phyloP scores from a whole-genome alignment of 2,888 invertebrate species.

The Rhorus exstirpatorius region DNA sequence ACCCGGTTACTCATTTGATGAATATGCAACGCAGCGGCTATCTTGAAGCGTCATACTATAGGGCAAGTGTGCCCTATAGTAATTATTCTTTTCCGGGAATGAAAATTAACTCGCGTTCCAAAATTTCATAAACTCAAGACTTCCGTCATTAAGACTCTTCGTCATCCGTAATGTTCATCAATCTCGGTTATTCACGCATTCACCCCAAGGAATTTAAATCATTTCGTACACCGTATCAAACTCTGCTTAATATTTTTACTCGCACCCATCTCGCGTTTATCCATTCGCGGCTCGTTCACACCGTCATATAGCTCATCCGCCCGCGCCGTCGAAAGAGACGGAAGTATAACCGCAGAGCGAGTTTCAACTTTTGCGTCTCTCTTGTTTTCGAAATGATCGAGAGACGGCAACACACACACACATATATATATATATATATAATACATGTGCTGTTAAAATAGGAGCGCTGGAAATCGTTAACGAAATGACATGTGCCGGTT shows the following conservation, averaged over 20 bases:
- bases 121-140: not conserved
- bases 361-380: not conserved
- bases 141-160: not conserved
- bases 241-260: constrained; percentile 48
- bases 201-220: not conserved
- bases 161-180: not conserved
- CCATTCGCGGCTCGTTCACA: constrained; percentile 65
- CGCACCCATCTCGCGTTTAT: constrained; percentile 50
- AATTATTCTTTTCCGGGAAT: no score
- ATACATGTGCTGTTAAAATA: constrained; percentile 14
- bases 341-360: constrained; percentile 31
- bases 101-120: no score
- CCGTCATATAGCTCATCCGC: constrained; percentile 23
- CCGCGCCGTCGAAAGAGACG: constrained; percentile 63
- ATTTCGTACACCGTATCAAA: not conserved
- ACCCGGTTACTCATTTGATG: no score
- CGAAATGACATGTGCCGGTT: constrained; percentile 55
- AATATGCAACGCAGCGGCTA: no score
- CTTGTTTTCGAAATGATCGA: constrained; percentile 17
- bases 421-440: constrained; percentile 6
- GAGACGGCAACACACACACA: no score
- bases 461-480: constrained; percentile 64
- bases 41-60: no score
- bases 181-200: not conserved
- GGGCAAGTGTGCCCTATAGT: no score